A percentile compares a stretch with the other conserved stretches of the same genome.
These are phyloP conservation scores for Prorops nasuta DNA, from an alignment of 1,140 invertebrate genomes.

Conservation along the genomic window DNA sequence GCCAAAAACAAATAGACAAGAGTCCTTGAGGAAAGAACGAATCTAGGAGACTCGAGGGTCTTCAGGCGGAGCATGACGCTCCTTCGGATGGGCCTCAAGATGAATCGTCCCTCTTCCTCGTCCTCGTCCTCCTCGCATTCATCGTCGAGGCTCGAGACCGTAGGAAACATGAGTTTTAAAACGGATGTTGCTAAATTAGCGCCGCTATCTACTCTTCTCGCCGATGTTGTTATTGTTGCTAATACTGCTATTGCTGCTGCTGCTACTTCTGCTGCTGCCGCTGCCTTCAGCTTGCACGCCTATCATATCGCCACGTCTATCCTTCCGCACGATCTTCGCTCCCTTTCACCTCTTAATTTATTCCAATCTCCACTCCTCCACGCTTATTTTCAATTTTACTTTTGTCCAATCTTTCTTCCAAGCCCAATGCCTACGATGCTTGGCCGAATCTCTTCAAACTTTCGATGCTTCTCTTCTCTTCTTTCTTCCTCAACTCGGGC, in stretches of 20 bases:
- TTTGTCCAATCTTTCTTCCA: too few species aligned
- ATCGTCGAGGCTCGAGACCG: conserved; percentile 24
- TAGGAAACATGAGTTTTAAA: conserved; percentile 20
- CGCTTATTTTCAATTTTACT: too few species aligned
- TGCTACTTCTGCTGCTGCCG: neutral
- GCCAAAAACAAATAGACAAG: too few species aligned
- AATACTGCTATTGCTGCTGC: neutral
- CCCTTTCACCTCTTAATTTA: conserved; percentile 14
- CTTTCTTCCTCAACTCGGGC: too few species aligned
- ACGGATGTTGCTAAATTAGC: conserved; percentile 21
- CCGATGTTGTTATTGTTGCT: too few species aligned
- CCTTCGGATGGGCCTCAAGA: neutral
- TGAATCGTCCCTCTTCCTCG: conserved; percentile 13
- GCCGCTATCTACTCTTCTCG: conserved; percentile 27
- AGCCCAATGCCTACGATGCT: conserved; percentile 11
- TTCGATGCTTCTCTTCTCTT: conserved; percentile 17
- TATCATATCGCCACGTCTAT: too few species aligned
- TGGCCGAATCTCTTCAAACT: conserved; percentile 31
- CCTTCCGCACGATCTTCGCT: too few species aligned
- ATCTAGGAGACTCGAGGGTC: too few species aligned
- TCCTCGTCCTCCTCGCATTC: conserved; percentile 22
- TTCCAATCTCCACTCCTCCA: too few species aligned
- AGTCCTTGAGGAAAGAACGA: too few species aligned
- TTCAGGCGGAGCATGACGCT: too few species aligned
- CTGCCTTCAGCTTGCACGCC: conserved; percentile 1